Evolutionary conservation across 2,888 invertebrate species (phyloP).

Genomic region (Ariolimax columbianus): DNA sequence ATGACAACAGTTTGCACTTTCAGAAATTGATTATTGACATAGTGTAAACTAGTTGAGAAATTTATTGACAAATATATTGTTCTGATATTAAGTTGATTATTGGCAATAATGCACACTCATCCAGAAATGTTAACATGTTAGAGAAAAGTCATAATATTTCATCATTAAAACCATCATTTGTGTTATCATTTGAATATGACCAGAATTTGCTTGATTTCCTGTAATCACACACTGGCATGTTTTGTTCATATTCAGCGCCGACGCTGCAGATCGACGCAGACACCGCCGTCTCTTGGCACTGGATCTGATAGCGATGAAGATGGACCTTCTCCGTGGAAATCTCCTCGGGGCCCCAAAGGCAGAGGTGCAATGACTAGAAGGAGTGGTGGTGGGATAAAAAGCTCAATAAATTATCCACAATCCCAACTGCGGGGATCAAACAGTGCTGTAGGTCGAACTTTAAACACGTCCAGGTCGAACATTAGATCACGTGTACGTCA

Average conservation of each 20-base stretch:
- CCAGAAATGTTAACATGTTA: background rate
- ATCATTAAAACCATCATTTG: background rate
- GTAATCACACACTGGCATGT: conserved; percentile 18
- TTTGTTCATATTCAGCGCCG: conserved; percentile 54
- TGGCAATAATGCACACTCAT: background rate
- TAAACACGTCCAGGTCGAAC: conserved; percentile 49
- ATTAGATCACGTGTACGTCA: conserved; percentile 46
- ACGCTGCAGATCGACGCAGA: conserved; percentile 71
- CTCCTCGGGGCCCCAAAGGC: conserved; percentile 44
- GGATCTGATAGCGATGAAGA: conserved; percentile 60
- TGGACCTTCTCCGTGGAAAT: conserved; percentile 53
- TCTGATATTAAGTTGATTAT: no score
- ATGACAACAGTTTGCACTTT: no score
- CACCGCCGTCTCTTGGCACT: conserved; percentile 56
- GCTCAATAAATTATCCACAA: conserved; percentile 30
- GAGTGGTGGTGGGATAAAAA: conserved; percentile 20
- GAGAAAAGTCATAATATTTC: background rate
- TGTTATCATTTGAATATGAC: background rate
- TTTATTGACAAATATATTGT: no score
- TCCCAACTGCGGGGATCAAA: conserved; percentile 46
- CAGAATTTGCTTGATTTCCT: background rate
- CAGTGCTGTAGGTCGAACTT: conserved; percentile 42
- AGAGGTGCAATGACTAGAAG: conserved; percentile 35
- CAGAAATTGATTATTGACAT: no score
- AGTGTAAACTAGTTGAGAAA: no score